Conservation (phyloP, 2,888 invertebrate species). For the Scaptomyza tumidula region DNA sequence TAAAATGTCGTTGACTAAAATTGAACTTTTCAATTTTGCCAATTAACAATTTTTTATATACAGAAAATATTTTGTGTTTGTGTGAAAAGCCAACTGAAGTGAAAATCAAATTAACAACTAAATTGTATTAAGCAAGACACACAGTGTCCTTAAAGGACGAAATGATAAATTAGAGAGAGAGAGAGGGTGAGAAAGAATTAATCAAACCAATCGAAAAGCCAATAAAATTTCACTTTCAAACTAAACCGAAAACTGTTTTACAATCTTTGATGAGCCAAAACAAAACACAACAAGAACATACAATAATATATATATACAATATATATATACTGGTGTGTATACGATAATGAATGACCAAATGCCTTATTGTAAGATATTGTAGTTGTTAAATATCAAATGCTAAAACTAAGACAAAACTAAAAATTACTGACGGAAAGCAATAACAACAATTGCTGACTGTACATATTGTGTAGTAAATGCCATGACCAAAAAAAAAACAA, state of each 20-base stretch:
- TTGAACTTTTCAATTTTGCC: background rate
- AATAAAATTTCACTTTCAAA: no score
- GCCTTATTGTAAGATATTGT: constrained; percentile 49
- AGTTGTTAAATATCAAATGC: background rate
- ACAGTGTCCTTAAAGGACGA: background rate
- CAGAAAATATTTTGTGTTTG: no score
- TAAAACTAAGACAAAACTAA: background rate
- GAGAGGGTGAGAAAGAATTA: no score
- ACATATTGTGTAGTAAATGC: constrained; percentile 3
- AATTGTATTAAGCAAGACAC: no score
- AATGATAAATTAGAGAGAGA: no score
- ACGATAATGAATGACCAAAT: background rate
- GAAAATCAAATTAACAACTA: background rate
- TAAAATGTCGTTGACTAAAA: no score
- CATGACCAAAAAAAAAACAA: constrained; percentile 41
- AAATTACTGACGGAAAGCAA: constrained; percentile 37
- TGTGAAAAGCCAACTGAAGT: no score
- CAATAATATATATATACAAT: background rate
- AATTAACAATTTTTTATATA: constrained; percentile 19
- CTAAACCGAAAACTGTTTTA: no score
- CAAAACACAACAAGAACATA: constrained; percentile 1
- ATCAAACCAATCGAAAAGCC: no score
- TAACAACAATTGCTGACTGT: constrained; percentile 26
- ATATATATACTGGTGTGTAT: no score
- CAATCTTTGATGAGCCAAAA: constrained; percentile 15